Percentiles rank a stretch among this genome's conserved stretches.
These are phyloP conservation scores for Probosciger aterrimus DNA, from an alignment of 2,113 vertebrate species.

Conservation along the genomic window DNA sequence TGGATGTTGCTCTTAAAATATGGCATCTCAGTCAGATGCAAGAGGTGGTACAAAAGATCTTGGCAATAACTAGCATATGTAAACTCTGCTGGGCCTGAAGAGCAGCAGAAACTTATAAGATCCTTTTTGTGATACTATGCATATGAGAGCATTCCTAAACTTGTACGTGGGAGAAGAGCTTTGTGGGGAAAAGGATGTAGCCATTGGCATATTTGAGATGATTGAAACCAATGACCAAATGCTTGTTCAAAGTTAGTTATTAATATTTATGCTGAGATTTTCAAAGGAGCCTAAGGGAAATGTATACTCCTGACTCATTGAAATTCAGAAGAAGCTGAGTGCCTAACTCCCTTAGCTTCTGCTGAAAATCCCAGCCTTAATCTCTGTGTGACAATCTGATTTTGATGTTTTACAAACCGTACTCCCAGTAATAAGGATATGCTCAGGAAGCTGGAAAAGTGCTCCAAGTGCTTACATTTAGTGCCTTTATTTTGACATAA, in stretches of 20 bases:
- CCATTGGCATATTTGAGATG: constrained; percentile 1
- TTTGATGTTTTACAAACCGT: constrained; percentile 51
- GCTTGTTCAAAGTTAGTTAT: constrained; percentile 46
- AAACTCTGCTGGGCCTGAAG: neutral
- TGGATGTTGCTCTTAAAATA: neutral
- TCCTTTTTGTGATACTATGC: neutral
- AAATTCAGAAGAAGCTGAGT: constrained; percentile 33
- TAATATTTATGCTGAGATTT: constrained; percentile 48
- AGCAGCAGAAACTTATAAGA: neutral
- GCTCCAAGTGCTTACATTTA: neutral
- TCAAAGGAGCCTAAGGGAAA: constrained; percentile 45
- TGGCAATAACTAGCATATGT: neutral
- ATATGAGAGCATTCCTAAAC: neutral
- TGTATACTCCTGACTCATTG: constrained; percentile 27
- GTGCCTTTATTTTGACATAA: constrained; percentile 42
- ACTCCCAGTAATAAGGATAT: constrained; percentile 8
- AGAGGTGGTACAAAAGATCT: neutral
- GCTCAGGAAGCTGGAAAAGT: neutral
- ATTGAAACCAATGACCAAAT: constrained; percentile 51
- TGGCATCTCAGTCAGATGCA: neutral
- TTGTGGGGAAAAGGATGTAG: neutral
- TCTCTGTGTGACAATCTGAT: constrained; percentile 50
- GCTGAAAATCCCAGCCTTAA: constrained; percentile 46
- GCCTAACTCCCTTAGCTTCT: constrained; percentile 54
- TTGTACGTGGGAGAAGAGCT: neutral